These are phyloP conservation scores for Phalacrocorax pelagicus DNA, from an alignment of 2,113 vertebrate genomes.

Conservation along the genomic window DNA sequence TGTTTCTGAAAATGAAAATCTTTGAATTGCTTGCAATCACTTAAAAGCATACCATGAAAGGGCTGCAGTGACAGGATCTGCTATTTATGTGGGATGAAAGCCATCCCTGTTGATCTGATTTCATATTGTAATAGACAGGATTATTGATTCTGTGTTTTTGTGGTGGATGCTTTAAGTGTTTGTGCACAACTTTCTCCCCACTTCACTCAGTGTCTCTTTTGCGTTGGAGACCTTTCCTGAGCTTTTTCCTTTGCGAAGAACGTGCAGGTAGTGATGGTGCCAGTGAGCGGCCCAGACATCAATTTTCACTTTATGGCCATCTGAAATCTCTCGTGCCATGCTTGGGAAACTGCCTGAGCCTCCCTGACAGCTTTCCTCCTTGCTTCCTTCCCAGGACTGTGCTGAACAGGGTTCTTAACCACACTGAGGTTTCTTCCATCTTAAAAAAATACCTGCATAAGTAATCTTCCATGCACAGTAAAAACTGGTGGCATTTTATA, in stretches of 20 bases:
- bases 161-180: not conserved
- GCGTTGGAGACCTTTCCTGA: not conserved
- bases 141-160: accelerated
- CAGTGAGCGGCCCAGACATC: not conserved
- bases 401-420: not conserved
- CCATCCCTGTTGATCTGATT: not conserved
- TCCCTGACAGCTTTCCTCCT: not conserved
- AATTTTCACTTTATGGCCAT: not conserved
- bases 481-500: not conserved
- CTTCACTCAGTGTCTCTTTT: not conserved
- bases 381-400: not conserved
- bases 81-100: not conserved
- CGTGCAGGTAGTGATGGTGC: accelerated
- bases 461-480: not conserved
- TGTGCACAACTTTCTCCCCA: not conserved
- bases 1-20: not conserved
- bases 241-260: not conserved
- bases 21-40: not conserved
- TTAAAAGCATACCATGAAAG: not conserved
- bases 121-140: not conserved
- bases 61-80: not conserved
- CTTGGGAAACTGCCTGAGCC: not conserved
- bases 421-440: not conserved
- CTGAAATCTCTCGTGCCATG: not conserved
- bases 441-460: not conserved